These are phyloP conservation scores for Rhagonycha lutea DNA, from an alignment of 2,888 invertebrate genomes.

Conservation along the genomic window DNA sequence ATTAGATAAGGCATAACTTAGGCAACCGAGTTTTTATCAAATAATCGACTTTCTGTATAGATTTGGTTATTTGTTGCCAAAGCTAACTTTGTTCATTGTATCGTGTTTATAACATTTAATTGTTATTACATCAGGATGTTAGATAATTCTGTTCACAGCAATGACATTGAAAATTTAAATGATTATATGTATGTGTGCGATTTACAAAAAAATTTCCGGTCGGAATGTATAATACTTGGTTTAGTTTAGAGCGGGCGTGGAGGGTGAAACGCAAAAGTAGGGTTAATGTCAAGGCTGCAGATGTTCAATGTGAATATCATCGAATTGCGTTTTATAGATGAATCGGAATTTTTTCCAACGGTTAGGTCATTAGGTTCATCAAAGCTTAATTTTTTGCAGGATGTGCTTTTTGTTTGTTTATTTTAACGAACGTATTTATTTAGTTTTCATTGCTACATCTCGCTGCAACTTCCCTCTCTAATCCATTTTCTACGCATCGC, in stretches of 20 bases:
- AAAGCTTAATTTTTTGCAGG: not conserved
- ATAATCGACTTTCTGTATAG: not conserved
- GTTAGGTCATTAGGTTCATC: not conserved
- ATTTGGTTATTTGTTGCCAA: not conserved
- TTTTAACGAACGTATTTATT: not conserved
- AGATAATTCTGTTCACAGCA: not conserved
- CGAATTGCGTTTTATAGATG: not conserved
- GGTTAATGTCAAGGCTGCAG: slow-evolving; percentile 28
- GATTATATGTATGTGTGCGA: slow-evolving; percentile 7
- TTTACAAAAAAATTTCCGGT: slow-evolving; percentile 24
- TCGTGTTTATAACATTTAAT: not conserved
- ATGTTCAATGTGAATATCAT: slow-evolving; percentile 7
- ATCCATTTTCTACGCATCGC: not conserved
- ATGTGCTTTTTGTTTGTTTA: not conserved
- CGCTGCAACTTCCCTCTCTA: not conserved
- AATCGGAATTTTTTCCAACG: not conserved
- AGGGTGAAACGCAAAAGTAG: slow-evolving; percentile 8
- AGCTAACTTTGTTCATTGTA: not conserved
- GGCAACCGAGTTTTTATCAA: not conserved
- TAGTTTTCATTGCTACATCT: not conserved
- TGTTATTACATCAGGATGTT: slow-evolving; percentile 1
- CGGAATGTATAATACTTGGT: slow-evolving; percentile 15
- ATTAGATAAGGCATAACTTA: not conserved
- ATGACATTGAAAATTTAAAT: slow-evolving; percentile 15
- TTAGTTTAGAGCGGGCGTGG: slow-evolving; percentile 7